Percentiles rank a stretch among this genome's conserved stretches.
These are phyloP conservation scores for Argyresthia albistria DNA, from an alignment of 2,888 invertebrate genomes.

Conservation along the genomic window DNA sequence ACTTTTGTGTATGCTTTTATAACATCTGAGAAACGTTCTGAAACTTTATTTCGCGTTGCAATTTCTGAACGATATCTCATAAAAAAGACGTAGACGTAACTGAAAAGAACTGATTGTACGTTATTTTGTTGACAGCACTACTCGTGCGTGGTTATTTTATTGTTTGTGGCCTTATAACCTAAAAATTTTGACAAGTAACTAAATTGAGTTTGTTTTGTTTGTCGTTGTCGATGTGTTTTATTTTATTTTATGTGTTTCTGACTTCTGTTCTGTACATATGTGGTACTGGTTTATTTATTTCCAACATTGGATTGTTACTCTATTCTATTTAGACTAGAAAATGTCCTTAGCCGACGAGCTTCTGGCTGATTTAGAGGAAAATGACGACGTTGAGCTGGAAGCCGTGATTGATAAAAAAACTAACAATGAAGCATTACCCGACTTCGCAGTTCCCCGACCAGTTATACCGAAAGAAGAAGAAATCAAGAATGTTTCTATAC, in stretches of 20 bases:
- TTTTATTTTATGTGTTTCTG: not conserved
- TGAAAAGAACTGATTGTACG: too few species aligned
- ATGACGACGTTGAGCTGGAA: conserved; percentile 81
- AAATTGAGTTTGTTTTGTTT: not conserved
- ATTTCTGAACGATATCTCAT: too few species aligned
- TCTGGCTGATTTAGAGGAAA: conserved; percentile 96
- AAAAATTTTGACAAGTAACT: not conserved
- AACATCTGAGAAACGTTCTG: too few species aligned
- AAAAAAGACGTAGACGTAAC: too few species aligned
- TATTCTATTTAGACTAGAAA: conserved; percentile 10
- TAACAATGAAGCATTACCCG: conserved; percentile 38
- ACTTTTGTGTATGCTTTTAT: too few species aligned
- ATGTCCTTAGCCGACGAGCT: conserved; percentile 99
- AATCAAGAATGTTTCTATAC: conserved; percentile 81
- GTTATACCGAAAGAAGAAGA: conserved; percentile 74
- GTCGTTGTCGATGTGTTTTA: not conserved
- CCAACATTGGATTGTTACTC: not conserved
- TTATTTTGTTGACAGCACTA: too few species aligned
- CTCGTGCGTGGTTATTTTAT: too few species aligned
- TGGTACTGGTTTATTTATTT: not conserved
- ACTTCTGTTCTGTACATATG: not conserved
- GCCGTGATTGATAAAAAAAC: conserved; percentile 69
- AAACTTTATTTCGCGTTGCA: too few species aligned
- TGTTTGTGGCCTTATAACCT: too few species aligned
- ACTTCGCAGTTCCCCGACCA: conserved; percentile 58